These are phyloP conservation scores for Nasalis larvatus DNA, from an alignment of 2,113 vertebrate species.

Conservation along the genomic window DNA sequence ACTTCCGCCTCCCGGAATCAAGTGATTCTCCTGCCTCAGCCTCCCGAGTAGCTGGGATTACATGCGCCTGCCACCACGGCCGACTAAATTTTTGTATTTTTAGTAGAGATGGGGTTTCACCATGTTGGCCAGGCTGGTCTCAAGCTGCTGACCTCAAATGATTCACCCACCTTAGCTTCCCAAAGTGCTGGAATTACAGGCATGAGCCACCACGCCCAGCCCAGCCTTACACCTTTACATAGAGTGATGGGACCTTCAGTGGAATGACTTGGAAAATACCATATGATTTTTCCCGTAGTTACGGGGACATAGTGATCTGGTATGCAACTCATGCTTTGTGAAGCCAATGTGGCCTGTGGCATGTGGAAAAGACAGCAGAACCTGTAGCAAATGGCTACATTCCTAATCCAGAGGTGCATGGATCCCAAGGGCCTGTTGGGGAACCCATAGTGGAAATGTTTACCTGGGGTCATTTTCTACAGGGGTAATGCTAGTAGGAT, in stretches of 20 bases:
- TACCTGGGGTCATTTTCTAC: not conserved
- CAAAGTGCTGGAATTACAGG: too few relatives aligned
- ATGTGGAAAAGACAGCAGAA: not conserved
- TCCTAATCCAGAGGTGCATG: not conserved
- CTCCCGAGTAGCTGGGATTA: too few relatives aligned
- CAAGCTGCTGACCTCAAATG: too few relatives aligned
- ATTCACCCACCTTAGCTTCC: too few relatives aligned
- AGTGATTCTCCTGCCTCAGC: too few relatives aligned
- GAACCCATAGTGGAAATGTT: not conserved
- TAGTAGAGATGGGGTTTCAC: too few relatives aligned
- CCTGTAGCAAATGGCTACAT: not conserved
- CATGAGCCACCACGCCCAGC: too few relatives aligned
- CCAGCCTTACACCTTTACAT: not conserved
- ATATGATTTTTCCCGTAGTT: not conserved
- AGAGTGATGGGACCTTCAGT: too few relatives aligned
- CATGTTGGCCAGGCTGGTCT: too few relatives aligned
- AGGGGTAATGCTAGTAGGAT: not conserved
- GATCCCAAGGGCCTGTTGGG: not conserved
- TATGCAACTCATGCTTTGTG: not conserved
- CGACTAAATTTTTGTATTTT: too few relatives aligned
- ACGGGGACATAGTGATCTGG: rapidly evolving
- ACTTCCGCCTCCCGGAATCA: too few relatives aligned
- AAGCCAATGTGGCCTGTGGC: not conserved
- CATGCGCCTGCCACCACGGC: rapidly evolving
- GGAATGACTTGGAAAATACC: not conserved